A percentile compares a stretch with the other conserved stretches of the same genome.
Conservation (phyloP, 2,113 vertebrate species). For the Silurus asotus region DNA sequence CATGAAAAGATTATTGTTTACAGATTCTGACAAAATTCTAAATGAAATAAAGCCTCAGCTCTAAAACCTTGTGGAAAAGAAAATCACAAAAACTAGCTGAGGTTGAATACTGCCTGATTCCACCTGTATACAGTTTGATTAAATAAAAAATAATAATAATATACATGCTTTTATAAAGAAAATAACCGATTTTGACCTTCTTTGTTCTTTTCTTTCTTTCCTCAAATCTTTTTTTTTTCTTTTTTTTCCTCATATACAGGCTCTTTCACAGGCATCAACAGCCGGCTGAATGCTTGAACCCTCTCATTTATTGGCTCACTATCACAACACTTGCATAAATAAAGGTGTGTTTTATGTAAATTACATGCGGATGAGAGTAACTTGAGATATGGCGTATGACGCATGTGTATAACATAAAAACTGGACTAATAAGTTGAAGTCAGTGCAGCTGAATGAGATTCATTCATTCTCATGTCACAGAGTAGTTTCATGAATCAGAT, state of each 20-base stretch:
- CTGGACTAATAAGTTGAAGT: background rate
- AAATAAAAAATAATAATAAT: background rate
- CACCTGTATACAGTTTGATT: background rate
- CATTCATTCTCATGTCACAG: background rate
- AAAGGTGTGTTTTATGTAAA: background rate
- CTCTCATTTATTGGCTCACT: background rate
- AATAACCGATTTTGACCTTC: background rate
- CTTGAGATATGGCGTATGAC: background rate
- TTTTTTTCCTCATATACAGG: background rate
- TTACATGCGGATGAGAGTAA: background rate
- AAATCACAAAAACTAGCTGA: background rate
- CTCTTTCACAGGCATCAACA: background rate
- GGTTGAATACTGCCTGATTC: background rate
- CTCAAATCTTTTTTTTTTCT: background rate
- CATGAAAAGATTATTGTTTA: background rate
- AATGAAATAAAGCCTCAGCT: background rate
- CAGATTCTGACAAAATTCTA: background rate
- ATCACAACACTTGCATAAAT: background rate
- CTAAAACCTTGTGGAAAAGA: background rate
- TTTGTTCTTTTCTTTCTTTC: background rate
- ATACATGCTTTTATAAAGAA: background rate
- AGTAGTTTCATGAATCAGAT: constrained; percentile 2
- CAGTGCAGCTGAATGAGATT: background rate
- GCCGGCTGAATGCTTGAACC: background rate
- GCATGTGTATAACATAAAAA: background rate